Evolutionary conservation across 2,888 invertebrate species (phyloP).

Genomic region (Homarus gammarus): DNA sequence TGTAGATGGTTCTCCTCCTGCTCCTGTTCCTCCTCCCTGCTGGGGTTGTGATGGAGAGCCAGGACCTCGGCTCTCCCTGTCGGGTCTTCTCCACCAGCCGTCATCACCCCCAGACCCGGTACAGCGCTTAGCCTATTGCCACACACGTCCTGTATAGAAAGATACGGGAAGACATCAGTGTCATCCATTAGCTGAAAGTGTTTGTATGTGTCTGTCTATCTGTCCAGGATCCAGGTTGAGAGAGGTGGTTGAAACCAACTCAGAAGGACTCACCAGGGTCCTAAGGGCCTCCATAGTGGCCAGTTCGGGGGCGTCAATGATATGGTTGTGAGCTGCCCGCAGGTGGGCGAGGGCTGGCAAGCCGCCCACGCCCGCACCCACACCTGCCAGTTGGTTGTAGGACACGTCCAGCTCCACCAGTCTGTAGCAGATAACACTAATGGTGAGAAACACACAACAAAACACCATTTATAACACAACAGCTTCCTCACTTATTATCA

Average conservation of each 20-base stretch:
- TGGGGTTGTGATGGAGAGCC: background rate
- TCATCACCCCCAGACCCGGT: background rate
- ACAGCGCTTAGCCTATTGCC: constrained; percentile 48
- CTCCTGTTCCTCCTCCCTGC: background rate
- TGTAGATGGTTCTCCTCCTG: background rate
- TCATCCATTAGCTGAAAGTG: background rate
- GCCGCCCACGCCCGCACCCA: constrained; percentile 75
- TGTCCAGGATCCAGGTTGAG: too few relatives aligned
- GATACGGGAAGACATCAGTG: background rate
- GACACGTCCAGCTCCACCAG: constrained; percentile 79
- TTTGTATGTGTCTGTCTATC: too few relatives aligned
- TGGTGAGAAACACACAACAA: too few relatives aligned
- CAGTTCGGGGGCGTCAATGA: constrained; percentile 40
- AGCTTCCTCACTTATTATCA: too few relatives aligned
- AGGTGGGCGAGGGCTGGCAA: constrained; percentile 46
- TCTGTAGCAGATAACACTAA: constrained; percentile 51
- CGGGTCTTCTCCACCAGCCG: background rate
- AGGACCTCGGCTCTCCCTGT: background rate
- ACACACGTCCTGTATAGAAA: constrained; percentile 27
- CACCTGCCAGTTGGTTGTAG: constrained; percentile 79
- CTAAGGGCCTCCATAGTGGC: constrained; percentile 43
- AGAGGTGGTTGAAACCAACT: background rate
- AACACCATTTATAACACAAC: too few relatives aligned
- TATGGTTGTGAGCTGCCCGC: constrained; percentile 54
- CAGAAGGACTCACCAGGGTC: constrained; percentile 46